Evolutionary conservation across 2,888 invertebrate genomes (phyloP).

Genomic region (Chrysina gloriosa): DNA sequence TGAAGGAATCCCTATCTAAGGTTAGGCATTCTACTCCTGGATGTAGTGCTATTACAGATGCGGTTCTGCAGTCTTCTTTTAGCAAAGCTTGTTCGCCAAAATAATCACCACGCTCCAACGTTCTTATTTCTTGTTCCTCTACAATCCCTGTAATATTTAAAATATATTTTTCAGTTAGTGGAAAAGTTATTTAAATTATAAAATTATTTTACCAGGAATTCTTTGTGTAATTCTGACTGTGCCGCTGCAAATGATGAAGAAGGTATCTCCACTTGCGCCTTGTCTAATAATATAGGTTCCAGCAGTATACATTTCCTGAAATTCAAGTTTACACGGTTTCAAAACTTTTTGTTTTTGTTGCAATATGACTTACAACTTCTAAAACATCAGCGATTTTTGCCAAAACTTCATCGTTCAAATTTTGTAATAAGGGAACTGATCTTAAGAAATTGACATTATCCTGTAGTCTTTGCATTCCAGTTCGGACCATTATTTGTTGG

Average conservation of each 20-base stretch:
- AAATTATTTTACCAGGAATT: slow-evolving; percentile 58
- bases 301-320: slow-evolving; percentile 72
- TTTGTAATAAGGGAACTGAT: slow-evolving; percentile 72
- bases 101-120: slow-evolving; percentile 71
- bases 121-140: slow-evolving; percentile 70
- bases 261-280: slow-evolving; percentile 74
- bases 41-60: slow-evolving; percentile 74
- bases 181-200: slow-evolving; percentile 1
- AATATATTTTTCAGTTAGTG: not conserved
- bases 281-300: slow-evolving; percentile 75
- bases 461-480: slow-evolving; percentile 74
- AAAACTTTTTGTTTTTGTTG: not conserved
- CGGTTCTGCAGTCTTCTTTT: slow-evolving; percentile 75
- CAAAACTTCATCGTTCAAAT: slow-evolving; percentile 70
- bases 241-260: slow-evolving; percentile 74
- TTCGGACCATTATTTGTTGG: slow-evolving; percentile 79
- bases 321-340: slow-evolving; percentile 25
- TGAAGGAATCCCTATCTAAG: slow-evolving; percentile 76
- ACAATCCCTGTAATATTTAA: slow-evolving; percentile 54
- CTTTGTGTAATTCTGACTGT: slow-evolving; percentile 69
- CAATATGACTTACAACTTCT: slow-evolving; percentile 65
- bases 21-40: slow-evolving; percentile 75
- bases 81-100: slow-evolving; percentile 76
- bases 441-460: slow-evolving; percentile 75
- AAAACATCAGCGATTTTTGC: slow-evolving; percentile 77